phyloP scores from a whole-genome alignment of 2,797 vertebrate genomes.

The Periophthalmus magnuspinnatus region DNA sequence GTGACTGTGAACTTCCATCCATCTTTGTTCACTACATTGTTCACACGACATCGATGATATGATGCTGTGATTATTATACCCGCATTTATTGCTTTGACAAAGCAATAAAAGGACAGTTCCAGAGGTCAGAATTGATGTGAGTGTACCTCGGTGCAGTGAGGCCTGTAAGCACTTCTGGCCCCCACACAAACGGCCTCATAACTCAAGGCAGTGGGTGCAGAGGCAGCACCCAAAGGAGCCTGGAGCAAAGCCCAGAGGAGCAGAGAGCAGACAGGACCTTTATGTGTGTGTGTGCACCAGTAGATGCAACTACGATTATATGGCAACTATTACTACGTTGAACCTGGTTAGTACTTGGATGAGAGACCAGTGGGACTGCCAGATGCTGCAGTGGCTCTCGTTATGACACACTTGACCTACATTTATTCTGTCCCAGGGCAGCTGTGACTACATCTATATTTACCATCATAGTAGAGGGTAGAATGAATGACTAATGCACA shows the following conservation, averaged over 20 bases:
- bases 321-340: too few relatives aligned
- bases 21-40: neutral
- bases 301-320: too few relatives aligned
- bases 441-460: too few relatives aligned
- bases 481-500: too few relatives aligned
- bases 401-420: too few relatives aligned
- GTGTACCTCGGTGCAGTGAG: neutral
- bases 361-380: too few relatives aligned
- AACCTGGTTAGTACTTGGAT: too few relatives aligned
- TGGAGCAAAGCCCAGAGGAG: conserved; percentile 1
- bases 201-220: conserved; percentile 29
- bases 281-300: too few relatives aligned
- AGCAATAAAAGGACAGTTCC: conserved; percentile 33
- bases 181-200: conserved; percentile 32
- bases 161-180: conserved; percentile 18
- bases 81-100: neutral
- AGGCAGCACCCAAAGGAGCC: conserved; percentile 23
- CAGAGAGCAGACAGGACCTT: too few relatives aligned
- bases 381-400: too few relatives aligned
- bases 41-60: neutral
- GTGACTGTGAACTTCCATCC: neutral
- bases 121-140: conserved; percentile 21
- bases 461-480: too few relatives aligned
- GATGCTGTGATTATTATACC: neutral
- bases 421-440: too few relatives aligned